Conservation (phyloP, 2,797 vertebrate genomes). For the Geotrypetes seraphini region DNA sequence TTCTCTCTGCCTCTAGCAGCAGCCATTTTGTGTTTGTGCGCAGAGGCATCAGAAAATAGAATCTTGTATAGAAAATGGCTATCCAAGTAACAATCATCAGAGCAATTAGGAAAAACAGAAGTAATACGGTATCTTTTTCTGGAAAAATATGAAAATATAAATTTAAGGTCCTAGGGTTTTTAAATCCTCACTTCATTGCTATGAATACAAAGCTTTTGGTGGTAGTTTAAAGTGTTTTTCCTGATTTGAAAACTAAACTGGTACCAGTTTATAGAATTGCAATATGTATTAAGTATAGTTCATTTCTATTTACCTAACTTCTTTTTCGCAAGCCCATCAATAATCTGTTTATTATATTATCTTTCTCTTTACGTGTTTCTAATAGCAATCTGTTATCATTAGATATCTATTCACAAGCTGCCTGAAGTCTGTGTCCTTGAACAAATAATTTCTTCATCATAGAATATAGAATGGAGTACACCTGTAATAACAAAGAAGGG, state of each 20-base stretch:
- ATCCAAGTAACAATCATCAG: too few species aligned
- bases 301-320: slow-evolving; percentile 12
- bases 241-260: slow-evolving; percentile 11
- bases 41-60: too few species aligned
- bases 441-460: slow-evolving; percentile 14
- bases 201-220: too few species aligned
- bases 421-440: slow-evolving; percentile 18
- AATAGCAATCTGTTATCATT: slow-evolving; percentile 8
- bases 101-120: too few species aligned
- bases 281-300: background rate
- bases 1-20: too few species aligned
- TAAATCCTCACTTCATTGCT: too few species aligned
- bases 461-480: slow-evolving; percentile 19
- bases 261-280: slow-evolving; percentile 6
- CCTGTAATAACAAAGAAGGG: slow-evolving; percentile 33
- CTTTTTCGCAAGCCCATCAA: background rate
- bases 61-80: too few species aligned
- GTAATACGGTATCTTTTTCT: too few species aligned
- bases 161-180: too few species aligned
- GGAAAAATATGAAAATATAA: too few species aligned
- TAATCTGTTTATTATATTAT: slow-evolving; percentile 2
- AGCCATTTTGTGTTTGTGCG: too few species aligned
- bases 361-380: background rate
- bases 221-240: too few species aligned
- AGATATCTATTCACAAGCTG: slow-evolving; percentile 2